These are phyloP conservation scores for Aradophagus sp. DNA, from an alignment of 1,140 invertebrate species.

Conservation along the genomic window DNA sequence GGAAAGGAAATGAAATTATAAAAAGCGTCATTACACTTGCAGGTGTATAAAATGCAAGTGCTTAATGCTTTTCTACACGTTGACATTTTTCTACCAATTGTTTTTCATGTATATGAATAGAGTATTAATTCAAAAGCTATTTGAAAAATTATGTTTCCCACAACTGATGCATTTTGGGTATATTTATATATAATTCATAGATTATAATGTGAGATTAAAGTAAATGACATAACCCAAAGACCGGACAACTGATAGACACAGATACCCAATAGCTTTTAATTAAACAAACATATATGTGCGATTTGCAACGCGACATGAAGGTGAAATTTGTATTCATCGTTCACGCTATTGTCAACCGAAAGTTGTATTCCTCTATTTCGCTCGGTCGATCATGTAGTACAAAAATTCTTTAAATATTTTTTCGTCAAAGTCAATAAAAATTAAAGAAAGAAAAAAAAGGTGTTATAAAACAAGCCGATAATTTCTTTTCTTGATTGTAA, in stretches of 20 bases:
- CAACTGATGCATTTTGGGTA: conserved; percentile 38
- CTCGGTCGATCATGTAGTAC: conserved; percentile 55
- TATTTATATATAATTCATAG: conserved; percentile 50
- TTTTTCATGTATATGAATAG: conserved; percentile 42
- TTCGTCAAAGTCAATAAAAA: conserved; percentile 57
- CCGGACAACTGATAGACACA: conserved; percentile 43
- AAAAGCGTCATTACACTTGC: too few relatives aligned
- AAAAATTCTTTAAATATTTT: conserved; percentile 59
- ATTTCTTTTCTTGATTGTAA: too few relatives aligned
- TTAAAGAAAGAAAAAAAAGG: conserved; percentile 38
- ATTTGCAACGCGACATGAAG: conserved; percentile 13
- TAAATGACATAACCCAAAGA: conserved; percentile 44
- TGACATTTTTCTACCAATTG: conserved; percentile 46
- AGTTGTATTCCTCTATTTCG: conserved; percentile 56
- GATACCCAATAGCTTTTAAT: conserved; percentile 51
- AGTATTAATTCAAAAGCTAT: conserved; percentile 26
- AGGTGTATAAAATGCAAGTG: conserved; percentile 33
- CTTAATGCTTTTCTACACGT: conserved; percentile 34
- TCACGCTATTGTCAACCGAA: conserved; percentile 27
- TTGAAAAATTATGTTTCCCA: conserved; percentile 43
- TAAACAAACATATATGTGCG: conserved; percentile 43
- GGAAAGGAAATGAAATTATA: too few relatives aligned
- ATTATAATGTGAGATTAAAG: conserved; percentile 40
- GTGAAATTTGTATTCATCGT: conserved; percentile 32
- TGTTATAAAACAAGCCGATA: too few relatives aligned